phyloP scores from a whole-genome alignment of 1,140 invertebrate species.

The Psilanteris sp. region DNA sequence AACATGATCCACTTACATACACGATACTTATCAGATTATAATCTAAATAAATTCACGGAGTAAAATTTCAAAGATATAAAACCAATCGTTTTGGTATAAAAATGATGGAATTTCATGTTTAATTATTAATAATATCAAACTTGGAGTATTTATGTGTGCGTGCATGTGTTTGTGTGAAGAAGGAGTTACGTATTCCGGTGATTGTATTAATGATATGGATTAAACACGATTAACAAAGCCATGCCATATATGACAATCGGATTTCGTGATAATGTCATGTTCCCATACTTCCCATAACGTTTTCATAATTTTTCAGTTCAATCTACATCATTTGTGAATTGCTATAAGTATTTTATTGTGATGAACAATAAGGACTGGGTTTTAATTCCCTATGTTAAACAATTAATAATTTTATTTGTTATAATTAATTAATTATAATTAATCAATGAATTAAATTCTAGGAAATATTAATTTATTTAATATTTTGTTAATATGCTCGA shows the following conservation, averaged over 20 bases:
- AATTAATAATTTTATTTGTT: too few relatives aligned
- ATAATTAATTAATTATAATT: too few relatives aligned
- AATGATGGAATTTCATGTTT: constrained; percentile 5
- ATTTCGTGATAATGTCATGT: constrained; percentile 35
- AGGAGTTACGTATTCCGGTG: background rate
- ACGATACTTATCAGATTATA: background rate
- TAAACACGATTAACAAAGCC: constrained; percentile 14
- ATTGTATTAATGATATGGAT: constrained; percentile 11
- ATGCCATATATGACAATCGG: constrained; percentile 26
- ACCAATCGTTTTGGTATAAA: background rate
- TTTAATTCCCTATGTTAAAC: too few relatives aligned
- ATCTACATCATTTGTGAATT: too few relatives aligned
- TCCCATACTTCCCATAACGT: constrained; percentile 18
- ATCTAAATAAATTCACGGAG: background rate
- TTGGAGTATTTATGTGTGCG: background rate
- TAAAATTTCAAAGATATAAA: constrained; percentile 2
- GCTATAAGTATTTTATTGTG: too few relatives aligned
- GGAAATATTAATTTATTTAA: too few relatives aligned
- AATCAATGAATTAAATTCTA: too few relatives aligned
- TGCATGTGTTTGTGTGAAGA: too few relatives aligned
- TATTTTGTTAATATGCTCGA: too few relatives aligned
- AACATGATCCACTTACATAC: constrained; percentile 6
- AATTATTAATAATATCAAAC: constrained; percentile 4
- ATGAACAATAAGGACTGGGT: too few relatives aligned
- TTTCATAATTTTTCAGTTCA: constrained; percentile 12